Evolutionary conservation across 2,888 invertebrate genomes (phyloP).

Genomic region (Luperina nickerlii): DNA sequence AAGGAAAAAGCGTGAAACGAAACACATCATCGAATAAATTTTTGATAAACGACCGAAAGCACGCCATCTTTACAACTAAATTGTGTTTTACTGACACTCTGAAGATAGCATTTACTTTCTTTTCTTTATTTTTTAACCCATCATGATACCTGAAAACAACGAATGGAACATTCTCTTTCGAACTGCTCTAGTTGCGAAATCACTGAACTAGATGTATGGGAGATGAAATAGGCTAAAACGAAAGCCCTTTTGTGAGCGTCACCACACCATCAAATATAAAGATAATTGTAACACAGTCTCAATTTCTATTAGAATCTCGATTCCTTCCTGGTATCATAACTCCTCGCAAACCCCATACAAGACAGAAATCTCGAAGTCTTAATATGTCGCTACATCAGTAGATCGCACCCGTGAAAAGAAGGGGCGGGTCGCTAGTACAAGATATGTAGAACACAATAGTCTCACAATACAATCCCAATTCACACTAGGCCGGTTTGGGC

Average conservation of each 20-base stretch:
- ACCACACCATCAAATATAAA: background rate
- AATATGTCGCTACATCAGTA: too few relatives aligned
- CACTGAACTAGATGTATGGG: background rate
- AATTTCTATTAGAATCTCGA: too few relatives aligned
- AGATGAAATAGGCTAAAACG: background rate
- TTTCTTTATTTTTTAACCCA: background rate
- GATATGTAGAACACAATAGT: conserved; percentile 50
- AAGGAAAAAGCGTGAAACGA: background rate
- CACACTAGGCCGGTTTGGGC: conserved; percentile 46
- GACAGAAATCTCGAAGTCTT: too few relatives aligned
- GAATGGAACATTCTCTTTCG: background rate
- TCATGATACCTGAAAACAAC: too few relatives aligned
- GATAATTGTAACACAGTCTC: background rate
- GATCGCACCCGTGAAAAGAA: too few relatives aligned
- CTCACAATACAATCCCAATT: conserved; percentile 46
- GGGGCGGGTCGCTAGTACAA: background rate
- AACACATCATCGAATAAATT: background rate
- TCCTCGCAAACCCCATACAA: background rate
- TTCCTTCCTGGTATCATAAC: background rate
- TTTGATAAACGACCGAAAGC: background rate
- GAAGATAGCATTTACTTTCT: background rate
- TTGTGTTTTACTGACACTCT: background rate
- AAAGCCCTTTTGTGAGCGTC: background rate
- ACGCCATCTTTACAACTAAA: background rate
- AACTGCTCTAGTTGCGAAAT: background rate